A percentile compares a stretch with the other conserved stretches of the same genome.
Evolutionary conservation across 2,797 vertebrate genomes (phyloP).

Genomic region (Pachyuromys duprasi): DNA sequence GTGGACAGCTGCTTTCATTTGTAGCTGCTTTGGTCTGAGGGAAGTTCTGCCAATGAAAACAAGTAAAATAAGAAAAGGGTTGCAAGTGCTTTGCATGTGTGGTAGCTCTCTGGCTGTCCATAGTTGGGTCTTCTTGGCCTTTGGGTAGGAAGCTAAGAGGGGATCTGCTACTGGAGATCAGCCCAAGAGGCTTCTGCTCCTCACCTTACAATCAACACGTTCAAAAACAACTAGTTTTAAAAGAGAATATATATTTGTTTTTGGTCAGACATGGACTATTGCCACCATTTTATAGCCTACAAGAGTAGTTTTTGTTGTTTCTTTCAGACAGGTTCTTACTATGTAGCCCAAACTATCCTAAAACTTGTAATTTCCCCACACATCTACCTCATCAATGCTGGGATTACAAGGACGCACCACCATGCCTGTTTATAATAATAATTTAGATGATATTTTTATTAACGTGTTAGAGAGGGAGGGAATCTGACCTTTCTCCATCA

Average conservation of each 20-base stretch:
- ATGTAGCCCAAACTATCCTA: neutral
- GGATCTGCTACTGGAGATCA: neutral
- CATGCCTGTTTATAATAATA: neutral
- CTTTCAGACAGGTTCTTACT: neutral
- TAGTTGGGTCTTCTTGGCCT: neutral
- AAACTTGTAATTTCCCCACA: neutral
- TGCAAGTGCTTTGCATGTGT: conserved; percentile 48
- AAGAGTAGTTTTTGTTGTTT: neutral
- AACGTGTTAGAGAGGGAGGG: neutral
- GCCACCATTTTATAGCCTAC: neutral
- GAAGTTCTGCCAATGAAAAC: conserved; percentile 64
- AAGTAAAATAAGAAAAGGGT: conserved; percentile 73
- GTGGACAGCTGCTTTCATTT: conserved; percentile 77
- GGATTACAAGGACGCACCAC: neutral
- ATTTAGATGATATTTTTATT: neutral
- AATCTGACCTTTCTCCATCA: neutral
- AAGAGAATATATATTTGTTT: neutral
- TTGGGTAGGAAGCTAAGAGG: neutral
- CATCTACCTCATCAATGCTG: neutral
- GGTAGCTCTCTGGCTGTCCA: neutral
- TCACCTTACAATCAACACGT: neutral
- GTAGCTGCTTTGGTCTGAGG: conserved; percentile 62
- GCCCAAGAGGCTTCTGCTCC: neutral
- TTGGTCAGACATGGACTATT: neutral
- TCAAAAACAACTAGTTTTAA: neutral